These are phyloP conservation scores for Scaptomyza polygonia DNA, from an alignment of 2,888 invertebrate species.

Conservation along the genomic window DNA sequence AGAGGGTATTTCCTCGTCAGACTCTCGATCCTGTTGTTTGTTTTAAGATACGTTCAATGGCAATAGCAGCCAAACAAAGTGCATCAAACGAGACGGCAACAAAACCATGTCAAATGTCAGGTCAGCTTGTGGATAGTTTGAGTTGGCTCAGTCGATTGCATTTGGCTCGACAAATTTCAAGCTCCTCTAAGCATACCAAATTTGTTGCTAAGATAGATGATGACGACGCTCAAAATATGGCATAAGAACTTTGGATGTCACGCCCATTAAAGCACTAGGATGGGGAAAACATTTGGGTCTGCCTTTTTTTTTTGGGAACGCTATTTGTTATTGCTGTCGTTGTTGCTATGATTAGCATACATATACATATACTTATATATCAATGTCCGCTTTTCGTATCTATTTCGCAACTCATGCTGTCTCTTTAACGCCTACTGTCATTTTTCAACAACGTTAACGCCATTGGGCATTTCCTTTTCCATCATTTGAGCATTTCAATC, in stretches of 20 bases:
- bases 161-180: neutral
- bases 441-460: conserved; percentile 5
- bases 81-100: conserved; percentile 20
- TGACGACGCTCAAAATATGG: too few species aligned
- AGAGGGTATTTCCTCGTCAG: neutral
- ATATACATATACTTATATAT: too few species aligned
- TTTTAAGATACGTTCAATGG: neutral
- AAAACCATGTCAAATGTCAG: conserved; percentile 34
- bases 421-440: neutral
- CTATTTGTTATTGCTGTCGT: conserved; percentile 18
- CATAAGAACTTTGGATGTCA: too few species aligned
- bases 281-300: neutral
- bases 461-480: conserved; percentile 30
- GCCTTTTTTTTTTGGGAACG: conserved; percentile 9
- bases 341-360: too few species aligned
- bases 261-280: neutral
- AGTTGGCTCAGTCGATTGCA: conserved; percentile 1
- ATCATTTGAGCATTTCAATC: conserved; percentile 51
- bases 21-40: neutral
- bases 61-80: conserved; percentile 21
- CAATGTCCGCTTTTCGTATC: conserved; percentile 26
- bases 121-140: conserved; percentile 17
- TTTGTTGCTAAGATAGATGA: too few species aligned
- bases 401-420: conserved; percentile 15
- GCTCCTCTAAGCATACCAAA: too few species aligned